phyloP scores from a whole-genome alignment of 2,113 vertebrate genomes.

The Odocoileus virginianus region DNA sequence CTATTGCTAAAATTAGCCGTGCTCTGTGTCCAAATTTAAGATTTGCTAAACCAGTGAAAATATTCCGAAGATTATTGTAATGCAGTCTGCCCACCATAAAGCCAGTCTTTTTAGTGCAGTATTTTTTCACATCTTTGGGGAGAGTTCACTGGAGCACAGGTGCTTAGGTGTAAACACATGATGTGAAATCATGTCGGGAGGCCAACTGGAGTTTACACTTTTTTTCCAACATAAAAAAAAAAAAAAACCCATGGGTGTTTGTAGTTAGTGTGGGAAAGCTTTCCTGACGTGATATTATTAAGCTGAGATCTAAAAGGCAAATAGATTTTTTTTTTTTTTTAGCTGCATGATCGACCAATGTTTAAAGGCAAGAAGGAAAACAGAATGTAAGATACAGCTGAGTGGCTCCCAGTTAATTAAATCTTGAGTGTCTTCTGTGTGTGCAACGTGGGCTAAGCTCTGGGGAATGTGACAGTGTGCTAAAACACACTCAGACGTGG shows the following conservation, averaged over 20 bases:
- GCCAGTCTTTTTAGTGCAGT: neutral
- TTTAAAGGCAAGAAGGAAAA: constrained; percentile 2
- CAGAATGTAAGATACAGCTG: neutral
- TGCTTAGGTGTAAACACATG: neutral
- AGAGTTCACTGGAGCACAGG: neutral
- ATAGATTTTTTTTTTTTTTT: neutral
- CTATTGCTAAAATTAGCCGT: neutral
- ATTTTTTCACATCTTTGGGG: neutral
- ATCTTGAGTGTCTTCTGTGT: neutral
- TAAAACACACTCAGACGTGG: neutral
- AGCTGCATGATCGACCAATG: neutral
- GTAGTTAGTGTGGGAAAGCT: neutral
- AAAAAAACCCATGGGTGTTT: neutral
- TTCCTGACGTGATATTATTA: neutral
- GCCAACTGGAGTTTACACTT: neutral
- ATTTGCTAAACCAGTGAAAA: constrained; percentile 33
- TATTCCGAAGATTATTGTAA: neutral
- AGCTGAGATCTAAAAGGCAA: neutral
- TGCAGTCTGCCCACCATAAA: neutral
- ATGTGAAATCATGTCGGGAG: neutral
- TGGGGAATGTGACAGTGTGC: neutral
- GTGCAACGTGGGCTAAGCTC: neutral
- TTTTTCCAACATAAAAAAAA: neutral
- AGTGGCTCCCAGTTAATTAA: neutral
- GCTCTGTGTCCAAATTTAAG: neutral